A percentile compares a stretch with the other conserved stretches of the same genome.
Evolutionary conservation across 2,113 vertebrate species (phyloP).

Genomic region (Nycticryphes semicollaris): DNA sequence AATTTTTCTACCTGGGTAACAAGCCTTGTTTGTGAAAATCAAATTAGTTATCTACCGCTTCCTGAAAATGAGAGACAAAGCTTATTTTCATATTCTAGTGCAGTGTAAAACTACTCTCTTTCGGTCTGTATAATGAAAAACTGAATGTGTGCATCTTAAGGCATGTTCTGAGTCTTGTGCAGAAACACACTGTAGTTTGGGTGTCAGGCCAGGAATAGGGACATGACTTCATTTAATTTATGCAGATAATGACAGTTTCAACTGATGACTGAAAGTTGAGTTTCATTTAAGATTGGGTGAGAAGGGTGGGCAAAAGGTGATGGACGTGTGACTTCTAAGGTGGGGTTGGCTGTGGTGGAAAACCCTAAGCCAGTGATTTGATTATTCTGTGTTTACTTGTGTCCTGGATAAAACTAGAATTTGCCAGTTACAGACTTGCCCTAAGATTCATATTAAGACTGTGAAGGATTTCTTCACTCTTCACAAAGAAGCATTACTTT

Average conservation of each 20-base stretch:
- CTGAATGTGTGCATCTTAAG: neutral
- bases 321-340: neutral
- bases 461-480: neutral
- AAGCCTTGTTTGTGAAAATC: neutral
- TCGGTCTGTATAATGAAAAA: neutral
- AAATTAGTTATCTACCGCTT: neutral
- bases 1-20: neutral
- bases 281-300: neutral
- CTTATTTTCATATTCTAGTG: neutral
- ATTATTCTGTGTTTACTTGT: neutral
- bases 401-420: neutral
- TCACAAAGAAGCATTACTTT: neutral
- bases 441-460: neutral
- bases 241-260: fast-evolving
- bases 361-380: neutral
- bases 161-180: neutral
- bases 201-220: neutral
- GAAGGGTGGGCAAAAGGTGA: neutral
- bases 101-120: neutral
- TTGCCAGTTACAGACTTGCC: neutral
- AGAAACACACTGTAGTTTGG: neutral
- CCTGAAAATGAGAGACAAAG: neutral
- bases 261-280: neutral
- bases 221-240: neutral
- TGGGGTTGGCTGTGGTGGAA: neutral